These are phyloP conservation scores for Arctopsyche grandis DNA, from an alignment of 1,140 invertebrate species.

Conservation along the genomic window DNA sequence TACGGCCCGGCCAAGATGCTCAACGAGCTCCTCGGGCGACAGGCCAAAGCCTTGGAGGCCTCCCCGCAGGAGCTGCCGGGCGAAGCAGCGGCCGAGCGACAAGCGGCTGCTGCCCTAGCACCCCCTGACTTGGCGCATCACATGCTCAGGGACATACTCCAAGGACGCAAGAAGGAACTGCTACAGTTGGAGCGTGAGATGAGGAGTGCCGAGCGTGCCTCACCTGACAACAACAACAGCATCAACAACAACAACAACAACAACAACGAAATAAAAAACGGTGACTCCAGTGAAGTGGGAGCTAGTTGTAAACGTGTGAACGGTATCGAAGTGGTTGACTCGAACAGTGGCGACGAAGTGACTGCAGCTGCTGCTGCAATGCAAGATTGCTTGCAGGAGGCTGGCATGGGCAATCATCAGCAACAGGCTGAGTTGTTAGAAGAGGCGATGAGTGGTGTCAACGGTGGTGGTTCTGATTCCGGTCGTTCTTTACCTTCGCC, in stretches of 20 bases:
- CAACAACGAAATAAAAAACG: constrained; percentile 42
- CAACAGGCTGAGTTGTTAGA: constrained; percentile 67
- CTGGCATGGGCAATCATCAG: constrained; percentile 66
- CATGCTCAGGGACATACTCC: constrained; percentile 84
- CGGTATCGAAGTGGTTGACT: constrained; percentile 65
- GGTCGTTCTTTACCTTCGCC: constrained; percentile 75
- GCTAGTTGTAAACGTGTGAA: constrained; percentile 56
- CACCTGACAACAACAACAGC: constrained; percentile 66
- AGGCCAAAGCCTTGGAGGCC: constrained; percentile 67
- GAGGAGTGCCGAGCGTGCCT: constrained; percentile 56
- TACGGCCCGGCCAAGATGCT: constrained; percentile 86
- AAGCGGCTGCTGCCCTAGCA: constrained; percentile 57
- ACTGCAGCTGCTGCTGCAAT: constrained; percentile 70
- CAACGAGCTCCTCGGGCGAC: constrained; percentile 82
- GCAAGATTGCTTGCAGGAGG: constrained; percentile 69
- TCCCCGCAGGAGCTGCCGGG: constrained; percentile 66
- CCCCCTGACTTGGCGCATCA: constrained; percentile 77
- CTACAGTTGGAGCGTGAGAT: constrained; percentile 73
- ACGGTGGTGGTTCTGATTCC: constrained; percentile 75
- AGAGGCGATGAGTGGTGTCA: constrained; percentile 69
- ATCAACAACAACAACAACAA: constrained; percentile 66
- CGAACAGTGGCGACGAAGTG: constrained; percentile 70
- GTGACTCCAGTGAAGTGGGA: constrained; percentile 58
- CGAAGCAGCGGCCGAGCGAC: constrained; percentile 70
- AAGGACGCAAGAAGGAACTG: constrained; percentile 81